Evolutionary conservation across 2,797 vertebrate species (phyloP), one percentile per base, ranked within the genome.

Genomic region (Delichon dasypus): DNA sequence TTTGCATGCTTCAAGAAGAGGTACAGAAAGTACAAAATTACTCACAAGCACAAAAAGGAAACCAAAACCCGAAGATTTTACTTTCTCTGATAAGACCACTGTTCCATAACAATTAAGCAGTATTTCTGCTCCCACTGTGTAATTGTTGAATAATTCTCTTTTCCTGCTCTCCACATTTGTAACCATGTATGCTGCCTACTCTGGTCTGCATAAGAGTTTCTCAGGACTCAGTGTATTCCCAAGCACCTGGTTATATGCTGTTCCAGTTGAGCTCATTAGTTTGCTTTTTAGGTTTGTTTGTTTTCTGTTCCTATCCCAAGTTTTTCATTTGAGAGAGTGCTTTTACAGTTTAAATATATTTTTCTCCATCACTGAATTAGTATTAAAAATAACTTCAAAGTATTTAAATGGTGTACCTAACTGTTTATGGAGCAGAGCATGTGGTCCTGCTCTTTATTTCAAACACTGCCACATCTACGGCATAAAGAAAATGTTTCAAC

Each of bases 171-270:
- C 73, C 20, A 42, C 4, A 0, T 91, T 62, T 86, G 13, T n/a
- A 54, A 48, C 7, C 0, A 0, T 26, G n/a, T 44, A 40, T 1
- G 2, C 13, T 86, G 42, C 23, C 51, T 68, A 40, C 30, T 36
- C 22, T 23, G 29, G 34, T 23, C 62, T 72, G 22, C 11, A 2
- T 17, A 57, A 53, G 29, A 80, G 16, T 22, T 67, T 50, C 66
- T 75, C 14, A 65, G 70, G 54, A 60, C 20, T 47, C 45, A 36
- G 25, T 0, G 1, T 60, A 89, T 57, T 71, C 48, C 62, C 48
- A 82, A 76, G 51, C 3, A 57, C 19, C 38, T 67, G 32, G 18
- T 17, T 82, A 11, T 36, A 34, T 67, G 50, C 32, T 78, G 32
- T 66, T 94, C 51, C 26, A 42, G 12, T 30, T 23, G 10, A 86